Evolutionary conservation across 2,888 invertebrate species (phyloP).

Genomic region (Podotricha telesiphe): DNA sequence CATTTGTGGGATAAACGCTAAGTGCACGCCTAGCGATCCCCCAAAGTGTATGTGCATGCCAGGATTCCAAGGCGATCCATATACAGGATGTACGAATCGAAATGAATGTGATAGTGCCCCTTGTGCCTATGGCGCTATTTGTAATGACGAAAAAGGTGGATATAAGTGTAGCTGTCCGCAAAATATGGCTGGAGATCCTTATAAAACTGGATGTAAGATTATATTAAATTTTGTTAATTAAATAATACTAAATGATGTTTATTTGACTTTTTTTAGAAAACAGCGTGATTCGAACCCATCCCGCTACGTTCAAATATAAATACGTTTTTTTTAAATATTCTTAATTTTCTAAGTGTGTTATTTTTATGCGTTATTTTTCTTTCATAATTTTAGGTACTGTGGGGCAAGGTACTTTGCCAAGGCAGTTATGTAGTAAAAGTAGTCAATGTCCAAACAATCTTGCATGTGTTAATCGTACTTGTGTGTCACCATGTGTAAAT

Average conservation of each 20-base stretch:
- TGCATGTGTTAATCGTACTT: slow-evolving; percentile 90
- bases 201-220: slow-evolving; percentile 90
- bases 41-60: slow-evolving; percentile 94
- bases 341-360: too few relatives aligned
- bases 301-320: too few relatives aligned
- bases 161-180: slow-evolving; percentile 93
- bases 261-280: too few relatives aligned
- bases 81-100: slow-evolving; percentile 92
- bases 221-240: background rate
- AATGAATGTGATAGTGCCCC: slow-evolving; percentile 94
- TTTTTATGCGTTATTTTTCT: background rate
- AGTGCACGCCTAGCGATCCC: slow-evolving; percentile 94
- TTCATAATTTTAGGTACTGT: slow-evolving; percentile 56
- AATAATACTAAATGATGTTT: too few relatives aligned
- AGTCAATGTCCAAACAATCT: slow-evolving; percentile 92
- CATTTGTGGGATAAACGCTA: slow-evolving; percentile 94
- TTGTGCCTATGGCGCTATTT: slow-evolving; percentile 94
- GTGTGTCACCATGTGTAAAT: slow-evolving; percentile 91
- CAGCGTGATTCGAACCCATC: too few relatives aligned
- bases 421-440: slow-evolving; percentile 87
- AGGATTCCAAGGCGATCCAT: slow-evolving; percentile 93
- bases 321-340: too few relatives aligned
- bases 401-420: slow-evolving; percentile 78
- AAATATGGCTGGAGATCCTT: slow-evolving; percentile 93
- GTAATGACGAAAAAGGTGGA: slow-evolving; percentile 93